Evolutionary conservation across 2,888 invertebrate genomes (phyloP).

Genomic region (Opisthograptis luteolata): DNA sequence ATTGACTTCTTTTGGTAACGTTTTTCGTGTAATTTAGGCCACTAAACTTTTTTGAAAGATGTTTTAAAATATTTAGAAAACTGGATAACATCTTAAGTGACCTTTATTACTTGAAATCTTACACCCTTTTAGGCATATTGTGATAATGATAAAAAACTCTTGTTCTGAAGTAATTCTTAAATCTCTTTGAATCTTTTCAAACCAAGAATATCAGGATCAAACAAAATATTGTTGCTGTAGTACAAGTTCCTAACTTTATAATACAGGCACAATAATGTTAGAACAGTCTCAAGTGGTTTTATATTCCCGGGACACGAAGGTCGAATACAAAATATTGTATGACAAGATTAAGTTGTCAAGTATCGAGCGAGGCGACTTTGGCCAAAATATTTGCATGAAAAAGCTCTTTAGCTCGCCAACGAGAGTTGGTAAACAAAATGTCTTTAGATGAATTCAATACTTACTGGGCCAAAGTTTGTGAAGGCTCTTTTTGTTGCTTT

Average conservation of each 20-base stretch:
- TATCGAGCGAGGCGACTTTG: conserved; percentile 51
- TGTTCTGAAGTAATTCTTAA: too few relatives aligned
- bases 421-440: conserved; percentile 50
- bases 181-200: too few relatives aligned
- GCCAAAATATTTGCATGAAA: conserved; percentile 55
- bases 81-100: too few relatives aligned
- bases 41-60: too few relatives aligned
- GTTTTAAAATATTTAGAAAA: too few relatives aligned
- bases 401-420: conserved; percentile 49
- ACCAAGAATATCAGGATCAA: too few relatives aligned
- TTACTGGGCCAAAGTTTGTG: conserved; percentile 42
- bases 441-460: conserved; percentile 43
- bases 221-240: background rate
- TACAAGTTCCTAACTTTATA: background rate
- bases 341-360: conserved; percentile 48
- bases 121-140: too few relatives aligned
- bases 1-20: too few relatives aligned
- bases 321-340: conserved; percentile 43
- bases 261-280: background rate
- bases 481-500: conserved; percentile 29
- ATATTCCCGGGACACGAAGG: conserved; percentile 29
- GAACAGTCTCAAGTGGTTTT: conserved; percentile 27
- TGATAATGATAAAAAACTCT: too few relatives aligned
- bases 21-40: too few relatives aligned
- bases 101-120: too few relatives aligned